Evolutionary conservation across 2,113 vertebrate species (phyloP).

Genomic region (Dendrocopos noguchii): DNA sequence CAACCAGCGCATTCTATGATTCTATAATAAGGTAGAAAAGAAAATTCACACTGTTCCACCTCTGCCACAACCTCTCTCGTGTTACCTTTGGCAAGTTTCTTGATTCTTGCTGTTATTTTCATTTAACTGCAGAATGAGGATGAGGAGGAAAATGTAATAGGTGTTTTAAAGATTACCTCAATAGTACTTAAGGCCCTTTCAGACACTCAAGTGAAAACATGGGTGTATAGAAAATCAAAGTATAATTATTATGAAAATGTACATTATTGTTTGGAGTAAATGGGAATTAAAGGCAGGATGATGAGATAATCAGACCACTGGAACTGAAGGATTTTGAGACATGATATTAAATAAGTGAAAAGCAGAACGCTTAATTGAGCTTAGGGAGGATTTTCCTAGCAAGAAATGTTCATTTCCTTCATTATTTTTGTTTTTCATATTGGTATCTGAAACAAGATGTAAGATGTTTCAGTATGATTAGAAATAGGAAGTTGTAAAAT

Average conservation of each 20-base stretch:
- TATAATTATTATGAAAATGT: slow-evolving; percentile 60
- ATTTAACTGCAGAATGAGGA: neutral
- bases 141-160: slow-evolving; percentile 24
- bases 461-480: neutral
- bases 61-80: neutral
- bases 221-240: slow-evolving; percentile 57
- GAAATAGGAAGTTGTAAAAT: neutral
- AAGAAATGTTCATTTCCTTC: slow-evolving; percentile 32
- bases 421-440: neutral
- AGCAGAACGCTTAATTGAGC: neutral
- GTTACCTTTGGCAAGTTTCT: neutral
- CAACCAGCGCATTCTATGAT: too few relatives aligned
- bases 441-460: slow-evolving; percentile 38
- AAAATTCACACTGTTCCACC: neutral
- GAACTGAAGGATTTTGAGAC: slow-evolving; percentile 38
- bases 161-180: slow-evolving; percentile 50
- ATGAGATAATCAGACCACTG: slow-evolving; percentile 60
- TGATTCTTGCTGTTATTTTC: neutral
- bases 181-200: slow-evolving; percentile 33
- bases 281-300: slow-evolving; percentile 32
- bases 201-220: slow-evolving; percentile 4
- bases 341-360: slow-evolving; percentile 11
- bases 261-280: slow-evolving; percentile 43
- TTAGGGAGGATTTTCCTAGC: neutral
- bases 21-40: too few relatives aligned